phyloP scores from a whole-genome alignment of 1,140 invertebrate genomes.

The Hydropsyche tenuis region DNA sequence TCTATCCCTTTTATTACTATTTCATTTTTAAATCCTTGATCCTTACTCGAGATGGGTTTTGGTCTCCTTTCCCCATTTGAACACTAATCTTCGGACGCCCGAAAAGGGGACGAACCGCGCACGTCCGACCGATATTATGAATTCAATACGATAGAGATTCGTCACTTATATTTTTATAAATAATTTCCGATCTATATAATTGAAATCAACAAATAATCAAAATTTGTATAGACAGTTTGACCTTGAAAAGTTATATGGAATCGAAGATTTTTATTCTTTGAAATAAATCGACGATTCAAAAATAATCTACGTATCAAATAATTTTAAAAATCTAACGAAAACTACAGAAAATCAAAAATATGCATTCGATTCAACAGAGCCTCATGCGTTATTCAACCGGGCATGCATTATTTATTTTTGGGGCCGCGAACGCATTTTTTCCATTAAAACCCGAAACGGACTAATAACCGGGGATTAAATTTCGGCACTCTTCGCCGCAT shows the following conservation, averaged over 20 bases:
- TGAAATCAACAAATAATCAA: no score
- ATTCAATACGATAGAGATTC: background rate
- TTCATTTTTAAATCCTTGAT: constrained; percentile 51
- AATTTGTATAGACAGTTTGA: no score
- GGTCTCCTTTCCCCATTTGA: constrained; percentile 31
- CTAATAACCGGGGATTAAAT: constrained; percentile 24
- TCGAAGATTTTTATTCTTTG: no score
- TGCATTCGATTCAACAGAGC: background rate
- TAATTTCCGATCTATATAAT: no score
- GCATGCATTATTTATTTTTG: background rate
- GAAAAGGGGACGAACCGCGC: background rate
- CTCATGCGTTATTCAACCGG: background rate
- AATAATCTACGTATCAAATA: no score
- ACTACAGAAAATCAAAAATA: background rate
- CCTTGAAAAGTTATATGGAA: no score
- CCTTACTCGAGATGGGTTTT: constrained; percentile 46
- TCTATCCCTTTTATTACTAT: constrained; percentile 49
- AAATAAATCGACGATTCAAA: no score
- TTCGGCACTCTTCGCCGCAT: constrained; percentile 12
- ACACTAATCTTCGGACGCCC: constrained; percentile 27
- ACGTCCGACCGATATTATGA: background rate
- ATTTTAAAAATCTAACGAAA: background rate
- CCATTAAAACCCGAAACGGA: background rate
- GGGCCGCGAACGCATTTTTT: background rate
- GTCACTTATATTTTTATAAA: no score